Percentiles rank a stretch among this genome's conserved stretches.
Evolutionary conservation across 1,140 invertebrate genomes (phyloP).

Genomic region (Mamestra configurata): DNA sequence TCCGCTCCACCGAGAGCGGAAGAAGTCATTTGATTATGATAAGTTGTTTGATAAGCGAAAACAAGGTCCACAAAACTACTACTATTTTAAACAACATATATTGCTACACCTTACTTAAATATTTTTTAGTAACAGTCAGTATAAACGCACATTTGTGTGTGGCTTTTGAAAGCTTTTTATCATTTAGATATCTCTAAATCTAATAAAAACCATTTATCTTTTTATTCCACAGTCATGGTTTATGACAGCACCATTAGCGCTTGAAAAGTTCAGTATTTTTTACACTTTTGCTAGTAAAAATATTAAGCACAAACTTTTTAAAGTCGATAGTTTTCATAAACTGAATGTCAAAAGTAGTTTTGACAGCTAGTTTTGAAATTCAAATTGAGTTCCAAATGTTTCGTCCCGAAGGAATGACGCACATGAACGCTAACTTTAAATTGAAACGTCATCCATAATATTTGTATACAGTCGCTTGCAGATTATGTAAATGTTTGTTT

Average conservation of each 20-base stretch:
- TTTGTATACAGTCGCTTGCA: conserved; percentile 31
- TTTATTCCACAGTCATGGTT: not conserved
- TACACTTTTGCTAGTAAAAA: not conserved
- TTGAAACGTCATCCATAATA: conserved; percentile 44
- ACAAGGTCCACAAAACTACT: too few relatives aligned
- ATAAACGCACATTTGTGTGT: not conserved
- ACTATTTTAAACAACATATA: too few relatives aligned
- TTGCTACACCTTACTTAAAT: too few relatives aligned
- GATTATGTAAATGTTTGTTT: conserved; percentile 44
- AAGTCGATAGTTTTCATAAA: not conserved
- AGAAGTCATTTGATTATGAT: too few relatives aligned
- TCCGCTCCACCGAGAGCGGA: too few relatives aligned
- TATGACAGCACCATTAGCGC: not conserved
- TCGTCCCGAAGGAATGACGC: conserved; percentile 29
- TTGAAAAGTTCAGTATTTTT: not conserved
- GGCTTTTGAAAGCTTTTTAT: not conserved
- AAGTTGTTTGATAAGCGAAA: too few relatives aligned
- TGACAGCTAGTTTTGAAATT: conserved; percentile 43
- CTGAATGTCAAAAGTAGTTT: conserved; percentile 43
- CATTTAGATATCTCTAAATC: not conserved
- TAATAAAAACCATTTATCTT: not conserved
- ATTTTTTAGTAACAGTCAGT: too few relatives aligned
- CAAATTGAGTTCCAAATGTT: conserved; percentile 47
- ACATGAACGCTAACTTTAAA: conserved; percentile 41
- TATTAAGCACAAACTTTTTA: not conserved